Base-by-base conservation (phyloP, 2,113 vertebrate genomes). In the Suricata suricatta region DNA sequence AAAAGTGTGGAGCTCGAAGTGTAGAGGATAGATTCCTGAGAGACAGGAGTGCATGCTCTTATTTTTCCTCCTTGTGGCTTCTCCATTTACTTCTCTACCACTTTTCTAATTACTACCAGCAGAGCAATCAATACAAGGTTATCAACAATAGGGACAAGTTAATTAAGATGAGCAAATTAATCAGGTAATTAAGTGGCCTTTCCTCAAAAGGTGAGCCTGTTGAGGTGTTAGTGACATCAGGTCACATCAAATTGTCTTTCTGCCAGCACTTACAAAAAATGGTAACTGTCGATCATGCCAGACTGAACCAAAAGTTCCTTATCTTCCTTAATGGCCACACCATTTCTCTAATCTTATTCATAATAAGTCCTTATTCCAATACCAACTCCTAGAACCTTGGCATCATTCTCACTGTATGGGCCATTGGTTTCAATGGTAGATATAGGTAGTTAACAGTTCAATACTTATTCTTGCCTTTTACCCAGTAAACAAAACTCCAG, bases 161-260 rank as follows among this genome's bases (percentile, higher is more conserved):
- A 98, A 98, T 98, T 98, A 98, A 96, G 97, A 94, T 95, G 97
- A 96, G 57, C 94, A 81, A 97, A 97, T 97, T 92, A 98, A 97
- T 97, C 97, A 97, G 94, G 90, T 97, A 96, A 97, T 96, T 97
- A 97, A 96, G 88, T 92, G 94, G 94, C 90, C 92, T 96, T 97
- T 60, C 87, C 87, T 33, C 33, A 84, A 57, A 96, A 90, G 96
- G 96, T 95, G 96, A 97, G 88, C n/a, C 69, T 95, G 76, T 92
- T 27, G 74, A 90, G 80, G 44, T 96, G 79, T 81, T 85, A 80
- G 69, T 72, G 88, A 93, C 92, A 60, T 81, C 38, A 85, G 92
- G 94, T 94, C 74, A 84, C 66, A 82, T 85, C 92, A 85, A 85
- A 27, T 94, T 95, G 92, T 95, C 94, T 96, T 95, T 76, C n/a